A percentile compares a stretch with the other conserved stretches of the same genome.
phyloP scores from a whole-genome alignment of 2,888 invertebrate species.

The Lasioglossum figueresi region DNA sequence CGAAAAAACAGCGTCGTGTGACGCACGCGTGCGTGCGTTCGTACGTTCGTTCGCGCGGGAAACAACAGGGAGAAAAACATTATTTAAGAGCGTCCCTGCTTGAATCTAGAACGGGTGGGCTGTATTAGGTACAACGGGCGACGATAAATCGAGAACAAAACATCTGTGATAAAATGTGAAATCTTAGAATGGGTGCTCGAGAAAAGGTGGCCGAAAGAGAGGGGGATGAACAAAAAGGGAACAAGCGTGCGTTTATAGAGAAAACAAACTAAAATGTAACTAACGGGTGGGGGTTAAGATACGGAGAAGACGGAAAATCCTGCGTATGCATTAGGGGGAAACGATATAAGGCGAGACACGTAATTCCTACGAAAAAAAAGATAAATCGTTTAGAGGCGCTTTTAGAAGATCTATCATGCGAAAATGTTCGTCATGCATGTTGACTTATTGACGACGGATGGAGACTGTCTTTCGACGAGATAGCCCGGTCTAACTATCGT shows the following conservation, averaged over 20 bases:
- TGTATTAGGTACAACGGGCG: conserved; percentile 52
- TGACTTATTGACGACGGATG: conserved; percentile 39
- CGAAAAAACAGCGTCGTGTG: neutral
- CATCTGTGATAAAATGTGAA: conserved; percentile 79
- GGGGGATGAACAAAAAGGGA: conserved; percentile 17
- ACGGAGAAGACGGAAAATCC: conserved; percentile 20
- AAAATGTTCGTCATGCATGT: conserved; percentile 55
- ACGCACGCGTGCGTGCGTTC: neutral
- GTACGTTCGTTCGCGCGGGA: conserved; percentile 14
- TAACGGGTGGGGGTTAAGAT: neutral
- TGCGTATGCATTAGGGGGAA: conserved; percentile 41
- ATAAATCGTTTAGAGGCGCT: conserved; percentile 45
- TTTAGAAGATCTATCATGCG: conserved; percentile 55
- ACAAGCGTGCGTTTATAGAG: conserved; percentile 34
- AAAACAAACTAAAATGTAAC: neutral
- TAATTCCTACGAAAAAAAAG: conserved; percentile 45
- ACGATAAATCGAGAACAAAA: conserved; percentile 72
- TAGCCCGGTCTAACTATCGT: conserved; percentile 69
- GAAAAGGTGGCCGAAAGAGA: conserved; percentile 45
- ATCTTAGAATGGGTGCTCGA: conserved; percentile 75
- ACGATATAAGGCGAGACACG: conserved; percentile 44
- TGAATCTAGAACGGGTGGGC: conserved; percentile 65
- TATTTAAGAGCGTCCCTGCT: conserved; percentile 46
- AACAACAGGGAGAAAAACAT: conserved; percentile 32
- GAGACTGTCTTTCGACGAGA: conserved; percentile 64